Evolutionary conservation across 1,140 invertebrate genomes (phyloP).

Genomic region (Drosophila pachea): DNA sequence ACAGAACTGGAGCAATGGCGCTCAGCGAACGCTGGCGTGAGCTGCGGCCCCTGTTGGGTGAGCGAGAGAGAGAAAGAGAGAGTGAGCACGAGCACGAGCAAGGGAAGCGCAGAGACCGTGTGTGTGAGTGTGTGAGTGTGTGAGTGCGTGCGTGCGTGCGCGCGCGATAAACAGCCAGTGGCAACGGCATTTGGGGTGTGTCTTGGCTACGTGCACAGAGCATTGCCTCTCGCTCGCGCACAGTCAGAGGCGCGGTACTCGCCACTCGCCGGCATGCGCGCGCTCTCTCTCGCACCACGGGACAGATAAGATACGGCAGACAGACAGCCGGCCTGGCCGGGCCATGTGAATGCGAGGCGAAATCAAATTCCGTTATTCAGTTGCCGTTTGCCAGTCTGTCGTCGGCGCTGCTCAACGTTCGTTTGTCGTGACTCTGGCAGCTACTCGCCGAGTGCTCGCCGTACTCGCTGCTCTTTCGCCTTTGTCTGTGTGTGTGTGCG

Average conservation of each 20-base stretch:
- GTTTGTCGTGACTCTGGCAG: conserved; percentile 20
- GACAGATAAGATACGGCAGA: conserved; percentile 59
- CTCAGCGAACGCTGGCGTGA: conserved; percentile 55
- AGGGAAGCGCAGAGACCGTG: conserved; percentile 6
- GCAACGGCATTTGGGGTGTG: conserved; percentile 62
- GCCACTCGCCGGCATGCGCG: conserved; percentile 46
- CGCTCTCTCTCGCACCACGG: conserved; percentile 42
- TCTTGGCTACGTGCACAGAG: conserved; percentile 27
- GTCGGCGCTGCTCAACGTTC: conserved; percentile 25
- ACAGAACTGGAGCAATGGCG: conserved; percentile 63
- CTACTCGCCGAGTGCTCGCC: conserved; percentile 11
- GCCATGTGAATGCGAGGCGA: conserved; percentile 19
- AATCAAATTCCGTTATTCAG: conserved; percentile 63
- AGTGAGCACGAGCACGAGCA: conserved; percentile 17
- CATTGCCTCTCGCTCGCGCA: conserved; percentile 44
- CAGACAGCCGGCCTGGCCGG: conserved; percentile 7
- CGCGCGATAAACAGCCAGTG: conserved; percentile 25
- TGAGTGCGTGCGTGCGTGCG: conserved; percentile 5
- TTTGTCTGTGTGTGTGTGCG: conserved; percentile 17
- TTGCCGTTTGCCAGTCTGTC: conserved; percentile 40
- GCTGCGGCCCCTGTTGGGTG: conserved; percentile 5
- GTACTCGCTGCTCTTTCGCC: conserved; percentile 18
- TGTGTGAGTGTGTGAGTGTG: conserved; percentile 2
- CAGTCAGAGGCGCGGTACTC: conserved; percentile 27
- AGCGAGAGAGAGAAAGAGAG: conserved; percentile 15